Evolutionary conservation across 2,888 invertebrate species (phyloP).

Genomic region (Neocrepidodera transversa): DNA sequence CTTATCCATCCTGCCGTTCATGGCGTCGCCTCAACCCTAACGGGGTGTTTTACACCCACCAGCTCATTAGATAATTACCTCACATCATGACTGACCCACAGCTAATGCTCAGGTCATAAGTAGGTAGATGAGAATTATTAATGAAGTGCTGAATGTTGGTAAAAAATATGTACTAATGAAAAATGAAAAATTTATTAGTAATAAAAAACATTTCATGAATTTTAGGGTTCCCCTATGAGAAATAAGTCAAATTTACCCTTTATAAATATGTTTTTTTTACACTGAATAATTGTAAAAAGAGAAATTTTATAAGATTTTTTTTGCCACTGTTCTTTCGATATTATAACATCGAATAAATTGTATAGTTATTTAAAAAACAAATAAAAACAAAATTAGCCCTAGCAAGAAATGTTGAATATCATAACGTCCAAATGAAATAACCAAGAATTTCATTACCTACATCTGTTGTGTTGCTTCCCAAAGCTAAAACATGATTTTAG

Average conservation of each 20-base stretch:
- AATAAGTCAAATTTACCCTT: too few species aligned
- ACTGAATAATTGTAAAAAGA: too few species aligned
- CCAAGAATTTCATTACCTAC: slow-evolving; percentile 5
- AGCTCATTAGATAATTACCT: slow-evolving; percentile 45
- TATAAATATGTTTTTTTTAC: too few species aligned
- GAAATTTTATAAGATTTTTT: too few species aligned
- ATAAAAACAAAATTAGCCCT: background rate
- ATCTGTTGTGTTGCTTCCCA: slow-evolving; percentile 5
- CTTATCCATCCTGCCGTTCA: slow-evolving; percentile 5
- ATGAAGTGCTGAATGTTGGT: slow-evolving; percentile 1
- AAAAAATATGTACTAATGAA: slow-evolving; percentile 9
- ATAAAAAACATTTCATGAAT: too few species aligned
- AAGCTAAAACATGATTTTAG: background rate
- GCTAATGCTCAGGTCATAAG: slow-evolving; percentile 27
- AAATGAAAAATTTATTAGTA: too few species aligned
- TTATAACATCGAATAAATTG: too few species aligned
- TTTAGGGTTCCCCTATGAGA: too few species aligned
- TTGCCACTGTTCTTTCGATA: too few species aligned
- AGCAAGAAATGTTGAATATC: background rate
- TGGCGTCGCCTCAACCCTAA: slow-evolving; percentile 3
- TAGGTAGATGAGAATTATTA: slow-evolving; percentile 13
- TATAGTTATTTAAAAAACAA: background rate
- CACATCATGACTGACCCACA: slow-evolving; percentile 34
- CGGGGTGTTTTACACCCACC: slow-evolving; percentile 41
- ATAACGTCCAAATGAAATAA: background rate